A percentile compares a stretch with the other conserved stretches of the same genome.
These are phyloP conservation scores for Drosophila pectinifera DNA, from an alignment of 1,140 invertebrate species.

Conservation along the genomic window DNA sequence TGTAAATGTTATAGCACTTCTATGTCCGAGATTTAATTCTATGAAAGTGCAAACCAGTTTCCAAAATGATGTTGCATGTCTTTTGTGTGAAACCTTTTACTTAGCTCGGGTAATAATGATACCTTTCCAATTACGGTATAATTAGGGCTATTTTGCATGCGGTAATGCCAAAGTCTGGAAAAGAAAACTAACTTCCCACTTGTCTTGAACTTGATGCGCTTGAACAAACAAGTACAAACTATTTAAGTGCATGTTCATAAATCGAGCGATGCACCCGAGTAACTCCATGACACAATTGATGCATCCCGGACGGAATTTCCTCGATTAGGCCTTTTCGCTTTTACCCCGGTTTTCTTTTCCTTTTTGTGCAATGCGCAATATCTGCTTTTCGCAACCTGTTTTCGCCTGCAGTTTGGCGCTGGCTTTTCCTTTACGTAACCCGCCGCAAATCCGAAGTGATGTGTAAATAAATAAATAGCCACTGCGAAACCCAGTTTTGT, in stretches of 20 bases:
- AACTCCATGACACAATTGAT: conserved; percentile 53
- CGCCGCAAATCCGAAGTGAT: conserved; percentile 34
- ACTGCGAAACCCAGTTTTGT: conserved; percentile 66
- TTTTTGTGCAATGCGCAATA: conserved; percentile 37
- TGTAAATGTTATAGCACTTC: neutral
- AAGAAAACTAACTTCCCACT: conserved; percentile 40
- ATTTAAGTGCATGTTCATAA: conserved; percentile 19
- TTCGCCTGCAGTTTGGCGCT: conserved; percentile 54
- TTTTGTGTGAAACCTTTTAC: neutral
- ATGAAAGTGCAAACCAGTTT: neutral
- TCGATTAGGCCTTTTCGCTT: conserved; percentile 48
- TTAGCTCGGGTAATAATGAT: neutral
- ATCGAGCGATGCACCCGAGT: conserved; percentile 52
- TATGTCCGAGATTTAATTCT: neutral
- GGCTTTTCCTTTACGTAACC: conserved; percentile 78
- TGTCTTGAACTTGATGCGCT: conserved; percentile 47
- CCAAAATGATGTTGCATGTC: conserved; percentile 4
- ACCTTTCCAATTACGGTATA: conserved; percentile 11
- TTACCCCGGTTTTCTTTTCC: conserved; percentile 15
- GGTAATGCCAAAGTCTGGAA: conserved; percentile 16
- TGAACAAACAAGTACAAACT: conserved; percentile 11
- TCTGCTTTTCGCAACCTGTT: conserved; percentile 53
- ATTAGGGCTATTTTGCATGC: conserved; percentile 3
- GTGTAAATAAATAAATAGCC: conserved; percentile 36
- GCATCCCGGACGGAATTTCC: conserved; percentile 29